Conservation (phyloP, 1,140 invertebrate species). For the Bilobella aurantiaca region DNA sequence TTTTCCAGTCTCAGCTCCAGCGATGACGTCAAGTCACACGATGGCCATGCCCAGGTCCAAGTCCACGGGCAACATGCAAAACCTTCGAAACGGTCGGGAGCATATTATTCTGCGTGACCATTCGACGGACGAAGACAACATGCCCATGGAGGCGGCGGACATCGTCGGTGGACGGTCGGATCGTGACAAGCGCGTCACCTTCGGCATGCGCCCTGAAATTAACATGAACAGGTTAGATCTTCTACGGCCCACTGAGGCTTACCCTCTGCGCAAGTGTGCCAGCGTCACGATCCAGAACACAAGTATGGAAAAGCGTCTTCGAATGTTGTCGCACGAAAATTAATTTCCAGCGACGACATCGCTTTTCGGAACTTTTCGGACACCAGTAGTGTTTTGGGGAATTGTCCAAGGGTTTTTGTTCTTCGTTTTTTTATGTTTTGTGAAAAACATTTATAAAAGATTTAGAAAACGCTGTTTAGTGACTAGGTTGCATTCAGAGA, state of each 20-base stretch:
- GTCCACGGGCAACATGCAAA: conserved; percentile 31
- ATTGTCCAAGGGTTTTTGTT: too few species aligned
- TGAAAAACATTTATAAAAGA: too few species aligned
- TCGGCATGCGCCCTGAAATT: conserved; percentile 31
- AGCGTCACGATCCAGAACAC: conserved; percentile 32
- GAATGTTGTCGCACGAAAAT: conserved; percentile 33
- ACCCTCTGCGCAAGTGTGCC: conserved; percentile 31
- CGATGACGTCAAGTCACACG: conserved; percentile 13
- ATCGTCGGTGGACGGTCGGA: conserved; percentile 13
- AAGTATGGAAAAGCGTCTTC: conserved; percentile 28
- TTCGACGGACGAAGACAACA: conserved; percentile 25
- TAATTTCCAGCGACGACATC: conserved; percentile 2
- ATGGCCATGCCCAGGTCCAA: conserved; percentile 32
- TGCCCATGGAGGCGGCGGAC: conserved; percentile 18
- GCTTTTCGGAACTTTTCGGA: too few species aligned
- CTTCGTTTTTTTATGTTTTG: too few species aligned
- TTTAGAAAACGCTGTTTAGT: too few species aligned
- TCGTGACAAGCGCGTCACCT: conserved; percentile 30
- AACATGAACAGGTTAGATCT: conserved; percentile 35
- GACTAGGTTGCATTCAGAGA: too few species aligned
- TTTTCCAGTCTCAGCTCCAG: conserved; percentile 21
- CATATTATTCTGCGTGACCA: conserved; percentile 22
- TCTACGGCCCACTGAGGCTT: conserved; percentile 12
- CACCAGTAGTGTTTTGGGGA: too few species aligned
- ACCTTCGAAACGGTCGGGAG: conserved; percentile 21